These are phyloP conservation scores for Actinopyga echinites DNA, from an alignment of 53 echinoderm and acorn worm genomes.

Conservation along the genomic window DNA sequence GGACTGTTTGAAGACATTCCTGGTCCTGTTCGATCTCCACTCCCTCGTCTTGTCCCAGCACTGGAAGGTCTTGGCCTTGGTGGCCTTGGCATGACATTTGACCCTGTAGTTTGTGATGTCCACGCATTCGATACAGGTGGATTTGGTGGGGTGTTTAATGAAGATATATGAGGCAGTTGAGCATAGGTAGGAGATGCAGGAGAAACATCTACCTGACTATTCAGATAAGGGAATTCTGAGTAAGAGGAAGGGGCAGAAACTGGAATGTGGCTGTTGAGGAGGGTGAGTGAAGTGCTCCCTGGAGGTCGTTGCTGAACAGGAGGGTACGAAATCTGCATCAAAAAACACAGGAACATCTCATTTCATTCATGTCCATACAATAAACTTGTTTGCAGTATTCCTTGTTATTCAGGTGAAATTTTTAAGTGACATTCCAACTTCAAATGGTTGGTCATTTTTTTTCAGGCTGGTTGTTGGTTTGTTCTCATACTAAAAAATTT, in stretches of 20 bases:
- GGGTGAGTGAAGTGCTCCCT: slow-evolving; percentile 56
- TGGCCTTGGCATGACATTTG: slow-evolving; percentile 82
- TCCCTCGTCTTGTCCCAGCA: slow-evolving; percentile 86
- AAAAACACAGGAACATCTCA: background rate
- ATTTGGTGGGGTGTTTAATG: background rate
- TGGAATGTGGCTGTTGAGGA: slow-evolving; percentile 67
- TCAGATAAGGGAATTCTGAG: slow-evolving; percentile 38
- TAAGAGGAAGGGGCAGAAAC: slow-evolving; percentile 48
- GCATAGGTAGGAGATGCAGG: slow-evolving; percentile 25
- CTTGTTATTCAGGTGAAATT: too few relatives aligned
- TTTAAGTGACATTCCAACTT: too few relatives aligned
- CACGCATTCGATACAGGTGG: slow-evolving; percentile 53
- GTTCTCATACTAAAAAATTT: too few relatives aligned
- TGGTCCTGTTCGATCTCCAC: slow-evolving; percentile 56
- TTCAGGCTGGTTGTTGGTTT: too few relatives aligned
- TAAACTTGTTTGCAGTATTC: too few relatives aligned
- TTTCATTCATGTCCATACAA: too few relatives aligned
- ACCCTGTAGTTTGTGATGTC: slow-evolving; percentile 27
- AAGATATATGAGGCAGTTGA: slow-evolving; percentile 57
- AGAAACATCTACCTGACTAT: slow-evolving; percentile 13
- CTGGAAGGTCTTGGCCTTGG: slow-evolving; percentile 90
- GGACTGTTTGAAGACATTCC: slow-evolving; percentile 64
- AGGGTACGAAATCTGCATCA: slow-evolving; percentile 75
- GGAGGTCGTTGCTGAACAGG: slow-evolving; percentile 80
- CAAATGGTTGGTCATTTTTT: too few relatives aligned